A percentile compares a stretch with the other conserved stretches of the same genome.
These are phyloP conservation scores for Ellobius talpinus DNA, from an alignment of 2,113 vertebrate species.

Conservation along the genomic window DNA sequence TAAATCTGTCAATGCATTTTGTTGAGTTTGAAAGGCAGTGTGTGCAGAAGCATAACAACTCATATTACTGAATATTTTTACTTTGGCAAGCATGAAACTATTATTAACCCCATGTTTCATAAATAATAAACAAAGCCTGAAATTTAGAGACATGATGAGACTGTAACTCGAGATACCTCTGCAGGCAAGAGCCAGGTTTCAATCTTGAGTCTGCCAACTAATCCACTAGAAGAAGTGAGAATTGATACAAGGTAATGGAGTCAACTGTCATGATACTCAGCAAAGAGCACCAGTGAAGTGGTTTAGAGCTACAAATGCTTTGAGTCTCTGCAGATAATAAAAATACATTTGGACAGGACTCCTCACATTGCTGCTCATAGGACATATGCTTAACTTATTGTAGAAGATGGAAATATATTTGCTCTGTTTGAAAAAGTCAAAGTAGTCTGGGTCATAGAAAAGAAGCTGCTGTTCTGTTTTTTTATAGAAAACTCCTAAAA, in stretches of 20 bases:
- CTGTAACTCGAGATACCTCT: neutral
- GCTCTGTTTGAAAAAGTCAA: conserved; percentile 55
- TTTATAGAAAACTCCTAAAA: conserved; percentile 68
- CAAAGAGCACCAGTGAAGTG: neutral
- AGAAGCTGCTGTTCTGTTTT: conserved; percentile 56
- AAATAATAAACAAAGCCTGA: neutral
- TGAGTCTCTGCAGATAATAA: neutral
- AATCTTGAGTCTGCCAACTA: neutral
- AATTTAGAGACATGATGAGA: neutral
- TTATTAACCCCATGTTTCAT: neutral
- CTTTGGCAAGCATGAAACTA: neutral
- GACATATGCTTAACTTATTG: conserved; percentile 50
- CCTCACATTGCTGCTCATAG: neutral
- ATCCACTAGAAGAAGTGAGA: neutral
- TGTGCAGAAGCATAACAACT: neutral
- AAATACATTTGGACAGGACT: neutral
- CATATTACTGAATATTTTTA: neutral
- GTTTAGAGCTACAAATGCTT: neutral
- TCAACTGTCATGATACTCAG: neutral
- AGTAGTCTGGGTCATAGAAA: conserved; percentile 62
- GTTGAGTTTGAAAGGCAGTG: conserved; percentile 18
- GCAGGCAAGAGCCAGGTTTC: neutral
- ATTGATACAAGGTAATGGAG: neutral
- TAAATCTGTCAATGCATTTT: neutral
- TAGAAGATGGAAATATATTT: conserved; percentile 39